Conservation (phyloP, 2,113 vertebrate species). For the Toxotes jaculatrix region DNA sequence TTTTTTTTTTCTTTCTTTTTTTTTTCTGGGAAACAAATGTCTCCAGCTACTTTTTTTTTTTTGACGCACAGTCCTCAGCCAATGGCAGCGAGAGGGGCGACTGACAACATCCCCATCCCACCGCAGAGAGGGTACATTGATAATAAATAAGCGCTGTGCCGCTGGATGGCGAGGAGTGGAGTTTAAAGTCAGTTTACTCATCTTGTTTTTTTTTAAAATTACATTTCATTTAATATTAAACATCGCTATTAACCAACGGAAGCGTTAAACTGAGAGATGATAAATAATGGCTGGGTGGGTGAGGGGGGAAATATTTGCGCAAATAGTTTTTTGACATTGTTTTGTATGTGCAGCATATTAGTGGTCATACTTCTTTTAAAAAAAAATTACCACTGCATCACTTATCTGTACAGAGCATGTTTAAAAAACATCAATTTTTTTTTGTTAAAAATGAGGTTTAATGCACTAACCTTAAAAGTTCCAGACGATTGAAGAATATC, state of each 20-base stretch:
- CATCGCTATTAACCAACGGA: not conserved
- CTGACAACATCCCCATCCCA: constrained; percentile 90
- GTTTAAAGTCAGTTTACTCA: constrained; percentile 53
- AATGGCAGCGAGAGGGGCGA: constrained; percentile 93
- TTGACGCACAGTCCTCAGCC: constrained; percentile 97
- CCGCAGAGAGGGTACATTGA: constrained; percentile 86
- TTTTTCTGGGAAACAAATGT: constrained; percentile 92
- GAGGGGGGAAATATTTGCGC: not conserved
- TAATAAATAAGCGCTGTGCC: constrained; percentile 75
- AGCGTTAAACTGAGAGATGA: not conserved
- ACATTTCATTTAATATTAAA: constrained; percentile 11
- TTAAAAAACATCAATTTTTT: not conserved
- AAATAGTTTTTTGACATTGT: constrained; percentile 5
- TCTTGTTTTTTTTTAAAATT: constrained; percentile 6
- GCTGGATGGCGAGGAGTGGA: constrained; percentile 54
- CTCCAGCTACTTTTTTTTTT: constrained; percentile 97
- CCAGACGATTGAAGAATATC: not conserved
- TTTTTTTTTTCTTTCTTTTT: constrained; percentile 68
- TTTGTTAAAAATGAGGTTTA: not conserved
- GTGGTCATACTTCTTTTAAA: not conserved
- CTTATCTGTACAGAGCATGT: not conserved
- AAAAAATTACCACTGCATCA: not conserved
- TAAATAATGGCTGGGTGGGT: not conserved
- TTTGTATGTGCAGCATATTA: not conserved
- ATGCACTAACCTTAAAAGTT: constrained; percentile 15